Evolutionary conservation across 2,888 invertebrate species (phyloP).

Genomic region (Scaptomyza caliginosa): DNA sequence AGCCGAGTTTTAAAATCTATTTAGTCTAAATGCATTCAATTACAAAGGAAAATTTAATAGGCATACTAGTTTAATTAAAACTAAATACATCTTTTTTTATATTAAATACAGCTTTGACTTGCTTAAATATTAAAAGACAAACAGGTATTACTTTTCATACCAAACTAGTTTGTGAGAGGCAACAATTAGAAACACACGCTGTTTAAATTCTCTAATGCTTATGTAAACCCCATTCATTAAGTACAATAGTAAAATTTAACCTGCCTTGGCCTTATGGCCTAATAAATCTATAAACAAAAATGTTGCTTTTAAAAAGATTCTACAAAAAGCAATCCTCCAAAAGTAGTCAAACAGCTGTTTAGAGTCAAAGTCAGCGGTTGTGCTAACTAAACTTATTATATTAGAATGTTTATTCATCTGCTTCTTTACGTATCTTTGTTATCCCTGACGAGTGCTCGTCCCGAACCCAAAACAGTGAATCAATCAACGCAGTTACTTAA

Average conservation of each 20-base stretch:
- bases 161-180: no score
- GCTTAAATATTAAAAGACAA: no score
- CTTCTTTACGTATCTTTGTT: background rate
- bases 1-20: no score
- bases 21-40: no score
- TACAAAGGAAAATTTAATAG: no score
- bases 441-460: background rate
- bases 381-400: background rate
- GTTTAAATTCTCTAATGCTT: no score
- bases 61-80: no score
- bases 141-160: no score
- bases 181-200: no score
- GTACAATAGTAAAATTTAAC: background rate
- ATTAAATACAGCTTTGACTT: no score
- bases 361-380: background rate
- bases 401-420: conserved; percentile 20
- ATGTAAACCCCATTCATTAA: background rate
- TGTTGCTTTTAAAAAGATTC: conserved; percentile 6
- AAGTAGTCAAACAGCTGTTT: background rate
- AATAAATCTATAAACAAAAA: conserved; percentile 5
- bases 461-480: conserved; percentile 3
- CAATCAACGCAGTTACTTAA: conserved; percentile 26
- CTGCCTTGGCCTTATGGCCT: background rate
- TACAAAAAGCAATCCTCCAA: background rate
- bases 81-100: no score